Evolutionary conservation across 1,140 invertebrate species (phyloP).

Genomic region (Sweltsa coloradensis): DNA sequence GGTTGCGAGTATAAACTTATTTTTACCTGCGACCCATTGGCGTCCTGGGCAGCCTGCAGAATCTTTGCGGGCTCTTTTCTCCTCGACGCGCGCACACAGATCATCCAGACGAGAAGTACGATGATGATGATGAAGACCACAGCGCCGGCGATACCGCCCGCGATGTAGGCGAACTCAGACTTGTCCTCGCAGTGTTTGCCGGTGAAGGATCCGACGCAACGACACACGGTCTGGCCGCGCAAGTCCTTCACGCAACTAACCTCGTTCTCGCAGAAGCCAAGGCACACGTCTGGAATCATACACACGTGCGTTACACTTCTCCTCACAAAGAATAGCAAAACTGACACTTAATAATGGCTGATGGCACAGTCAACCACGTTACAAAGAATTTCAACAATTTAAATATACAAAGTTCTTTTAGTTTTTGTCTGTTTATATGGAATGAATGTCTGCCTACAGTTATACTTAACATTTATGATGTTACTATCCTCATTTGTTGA

Average conservation of each 20-base stretch:
- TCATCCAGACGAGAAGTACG: constrained; percentile 92
- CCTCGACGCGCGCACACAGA: constrained; percentile 74
- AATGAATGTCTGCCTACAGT: no score
- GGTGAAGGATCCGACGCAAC: constrained; percentile 83
- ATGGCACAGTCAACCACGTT: no score
- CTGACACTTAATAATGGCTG: no score
- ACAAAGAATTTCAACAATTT: no score
- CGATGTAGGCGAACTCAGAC: constrained; percentile 89
- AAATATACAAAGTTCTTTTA: no score
- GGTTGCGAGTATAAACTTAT: no score
- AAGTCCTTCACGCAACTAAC: constrained; percentile 80
- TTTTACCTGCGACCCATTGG: constrained; percentile 77
- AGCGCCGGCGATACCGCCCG: constrained; percentile 80
- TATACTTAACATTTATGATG: no score
- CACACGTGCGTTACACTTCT: no score
- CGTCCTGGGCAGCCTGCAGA: constrained; percentile 69
- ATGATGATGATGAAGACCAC: constrained; percentile 87
- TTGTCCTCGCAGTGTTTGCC: constrained; percentile 83
- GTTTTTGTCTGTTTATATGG: no score
- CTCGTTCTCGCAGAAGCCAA: constrained; percentile 81
- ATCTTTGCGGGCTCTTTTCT: constrained; percentile 81
- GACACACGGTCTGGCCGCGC: constrained; percentile 68
- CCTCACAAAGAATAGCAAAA: no score
- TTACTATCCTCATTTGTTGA: no score
- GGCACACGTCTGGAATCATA: constrained; percentile 73